Evolutionary conservation across 2,797 vertebrate genomes (phyloP).

Genomic region (Luscinia luscinia): DNA sequence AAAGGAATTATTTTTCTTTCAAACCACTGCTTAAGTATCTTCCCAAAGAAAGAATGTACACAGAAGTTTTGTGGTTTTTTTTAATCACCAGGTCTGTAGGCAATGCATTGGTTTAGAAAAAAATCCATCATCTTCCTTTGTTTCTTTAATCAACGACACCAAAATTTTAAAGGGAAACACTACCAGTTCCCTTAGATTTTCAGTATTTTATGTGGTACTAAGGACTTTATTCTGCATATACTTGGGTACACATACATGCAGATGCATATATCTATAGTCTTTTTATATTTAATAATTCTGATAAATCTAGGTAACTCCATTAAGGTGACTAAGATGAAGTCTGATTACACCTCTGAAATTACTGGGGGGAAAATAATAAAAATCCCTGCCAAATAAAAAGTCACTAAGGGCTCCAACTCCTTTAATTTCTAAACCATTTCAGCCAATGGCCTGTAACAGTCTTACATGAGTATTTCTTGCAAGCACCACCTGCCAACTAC

Average conservation of each 20-base stretch:
- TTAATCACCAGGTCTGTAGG: not conserved
- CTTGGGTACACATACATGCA: rapidly evolving
- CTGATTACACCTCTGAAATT: not conserved
- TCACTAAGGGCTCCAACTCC: not conserved
- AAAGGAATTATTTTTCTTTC: not conserved
- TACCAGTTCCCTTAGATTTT: not conserved
- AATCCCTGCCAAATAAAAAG: not conserved
- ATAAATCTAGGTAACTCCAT: not conserved
- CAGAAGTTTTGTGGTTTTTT: not conserved
- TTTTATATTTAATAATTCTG: not conserved
- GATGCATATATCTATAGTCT: not conserved
- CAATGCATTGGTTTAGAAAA: not conserved
- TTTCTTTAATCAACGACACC: not conserved
- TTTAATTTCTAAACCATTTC: not conserved
- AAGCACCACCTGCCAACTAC: not conserved
- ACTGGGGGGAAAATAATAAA: not conserved
- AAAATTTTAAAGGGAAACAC: not conserved
- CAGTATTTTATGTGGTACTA: not conserved
- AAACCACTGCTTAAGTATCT: not conserved
- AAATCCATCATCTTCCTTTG: not conserved
- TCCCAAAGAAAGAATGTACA: not conserved
- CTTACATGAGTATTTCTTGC: not conserved
- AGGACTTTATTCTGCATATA: not conserved
- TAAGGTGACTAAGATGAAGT: not conserved
- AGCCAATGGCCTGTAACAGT: not conserved